Evolutionary conservation across 2,888 invertebrate species (phyloP).

Genomic region (Tenthredo livida): DNA sequence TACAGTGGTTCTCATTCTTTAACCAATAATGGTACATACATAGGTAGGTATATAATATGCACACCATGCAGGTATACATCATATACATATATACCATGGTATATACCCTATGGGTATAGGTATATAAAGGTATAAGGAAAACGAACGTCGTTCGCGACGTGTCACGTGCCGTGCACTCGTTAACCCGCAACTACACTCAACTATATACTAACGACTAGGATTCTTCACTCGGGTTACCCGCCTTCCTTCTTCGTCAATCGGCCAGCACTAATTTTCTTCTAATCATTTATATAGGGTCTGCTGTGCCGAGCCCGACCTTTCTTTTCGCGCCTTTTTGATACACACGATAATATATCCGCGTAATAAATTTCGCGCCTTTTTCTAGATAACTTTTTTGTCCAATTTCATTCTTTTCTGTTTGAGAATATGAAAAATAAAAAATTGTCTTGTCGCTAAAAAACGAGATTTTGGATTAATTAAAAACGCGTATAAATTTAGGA

Average conservation of each 20-base stretch:
- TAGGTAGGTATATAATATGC: not conserved
- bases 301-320: not conserved
- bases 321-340: not conserved
- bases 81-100: too few species aligned
- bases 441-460: too few species aligned
- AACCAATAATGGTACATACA: not conserved
- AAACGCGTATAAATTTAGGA: not conserved
- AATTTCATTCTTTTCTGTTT: too few species aligned
- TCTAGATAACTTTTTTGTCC: not conserved
- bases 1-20: conserved; percentile 41
- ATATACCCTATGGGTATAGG: not conserved
- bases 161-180: conserved; percentile 51
- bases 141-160: conserved; percentile 47
- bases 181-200: conserved; percentile 36
- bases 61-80: too few species aligned
- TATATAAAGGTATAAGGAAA: conserved; percentile 54
- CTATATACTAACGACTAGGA: conserved; percentile 34
- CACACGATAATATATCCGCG: too few species aligned
- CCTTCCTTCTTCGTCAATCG: conserved; percentile 53
- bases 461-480: not conserved
- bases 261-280: conserved; percentile 30
- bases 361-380: not conserved
- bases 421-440: too few species aligned
- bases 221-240: conserved; percentile 53
- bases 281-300: conserved; percentile 8